A percentile compares a stretch with the other conserved stretches of the same genome.
Evolutionary conservation across 2,797 vertebrate genomes (phyloP).

Genomic region (Coreius guichenoti): DNA sequence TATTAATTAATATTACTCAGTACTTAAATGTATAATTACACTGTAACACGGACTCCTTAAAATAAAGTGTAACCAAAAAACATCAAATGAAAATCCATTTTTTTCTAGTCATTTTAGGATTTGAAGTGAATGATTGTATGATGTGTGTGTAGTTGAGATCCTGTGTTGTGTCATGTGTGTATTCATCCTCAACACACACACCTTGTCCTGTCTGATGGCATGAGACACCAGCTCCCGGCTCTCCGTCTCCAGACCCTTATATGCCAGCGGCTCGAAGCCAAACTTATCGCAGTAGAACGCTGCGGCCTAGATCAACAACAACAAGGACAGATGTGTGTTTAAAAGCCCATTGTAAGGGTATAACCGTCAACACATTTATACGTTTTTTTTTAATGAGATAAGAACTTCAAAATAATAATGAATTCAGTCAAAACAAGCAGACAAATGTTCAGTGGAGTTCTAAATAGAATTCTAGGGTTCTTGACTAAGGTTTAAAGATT

Average conservation of each 20-base stretch:
- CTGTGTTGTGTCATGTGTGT: neutral
- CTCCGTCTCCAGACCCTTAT: conserved; percentile 84
- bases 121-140: neutral
- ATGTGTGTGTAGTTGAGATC: neutral
- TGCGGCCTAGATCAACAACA: conserved; percentile 73
- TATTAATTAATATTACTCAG: too few species aligned
- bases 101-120: neutral
- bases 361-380: neutral
- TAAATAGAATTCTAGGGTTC: too few species aligned
- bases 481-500: too few species aligned
- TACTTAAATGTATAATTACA: too few species aligned
- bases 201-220: conserved; percentile 83
- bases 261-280: conserved; percentile 81
- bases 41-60: too few species aligned
- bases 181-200: conserved; percentile 61
- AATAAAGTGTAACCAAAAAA: neutral
- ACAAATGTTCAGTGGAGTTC: too few species aligned
- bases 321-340: neutral
- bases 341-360: neutral
- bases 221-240: conserved; percentile 81
- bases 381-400: too few species aligned
- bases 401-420: neutral
- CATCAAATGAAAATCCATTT: neutral
- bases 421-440: neutral
- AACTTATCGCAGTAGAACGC: conserved; percentile 83